Percentiles rank a stretch among this genome's conserved stretches.
Conservation (phyloP, 2,113 vertebrate genomes). For the Alexandromys fortis region DNA sequence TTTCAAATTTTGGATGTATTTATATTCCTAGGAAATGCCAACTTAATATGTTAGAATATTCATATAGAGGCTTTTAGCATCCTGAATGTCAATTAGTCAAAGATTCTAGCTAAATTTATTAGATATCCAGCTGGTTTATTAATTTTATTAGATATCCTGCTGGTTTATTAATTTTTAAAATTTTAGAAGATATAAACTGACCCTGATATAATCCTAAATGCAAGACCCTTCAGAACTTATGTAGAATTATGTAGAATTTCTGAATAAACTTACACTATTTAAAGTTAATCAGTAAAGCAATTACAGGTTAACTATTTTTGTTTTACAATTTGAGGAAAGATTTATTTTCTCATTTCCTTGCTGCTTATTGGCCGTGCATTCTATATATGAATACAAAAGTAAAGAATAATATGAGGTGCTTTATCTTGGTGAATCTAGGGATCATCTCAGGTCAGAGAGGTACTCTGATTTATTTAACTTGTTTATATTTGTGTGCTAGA, state of each 20-base stretch:
- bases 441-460: neutral
- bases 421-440: neutral
- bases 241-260: neutral
- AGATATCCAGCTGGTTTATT: slow-evolving; percentile 14
- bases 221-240: neutral
- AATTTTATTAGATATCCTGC: slow-evolving; percentile 10
- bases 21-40: neutral
- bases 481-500: neutral
- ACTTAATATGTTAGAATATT: slow-evolving; percentile 7
- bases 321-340: neutral
- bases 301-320: slow-evolving; percentile 35
- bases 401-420: neutral
- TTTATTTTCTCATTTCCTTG: neutral
- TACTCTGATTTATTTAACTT: slow-evolving; percentile 15
- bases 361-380: neutral
- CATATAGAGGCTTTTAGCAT: neutral
- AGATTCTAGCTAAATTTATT: neutral
- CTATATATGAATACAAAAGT: neutral
- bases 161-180: slow-evolving; percentile 44
- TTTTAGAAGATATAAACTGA: slow-evolving; percentile 8
- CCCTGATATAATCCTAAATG: neutral
- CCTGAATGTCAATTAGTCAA: neutral
- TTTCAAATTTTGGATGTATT: neutral
- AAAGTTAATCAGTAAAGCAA: neutral
- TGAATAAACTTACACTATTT: slow-evolving; percentile 15